phyloP scores from a whole-genome alignment of 2,888 invertebrate species.

The Epinotia ramella region DNA sequence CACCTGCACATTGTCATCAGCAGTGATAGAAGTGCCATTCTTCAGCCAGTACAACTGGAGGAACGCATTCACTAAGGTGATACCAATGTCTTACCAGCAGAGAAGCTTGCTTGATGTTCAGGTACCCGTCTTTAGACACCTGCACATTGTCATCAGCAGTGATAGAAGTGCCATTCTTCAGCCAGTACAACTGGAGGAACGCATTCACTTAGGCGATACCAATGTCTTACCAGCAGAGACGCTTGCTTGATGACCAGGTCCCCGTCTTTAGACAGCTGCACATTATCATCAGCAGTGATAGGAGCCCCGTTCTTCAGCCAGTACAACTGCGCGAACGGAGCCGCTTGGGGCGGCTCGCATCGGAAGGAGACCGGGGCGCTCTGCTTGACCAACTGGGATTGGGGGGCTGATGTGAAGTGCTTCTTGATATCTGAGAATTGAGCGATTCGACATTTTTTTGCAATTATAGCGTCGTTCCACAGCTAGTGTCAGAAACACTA shows the following conservation, averaged over 20 bases:
- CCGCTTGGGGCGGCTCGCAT: slow-evolving; percentile 95
- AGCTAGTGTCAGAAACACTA: no score
- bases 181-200: slow-evolving; percentile 88
- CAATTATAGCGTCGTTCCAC: no score
- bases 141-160: slow-evolving; percentile 88
- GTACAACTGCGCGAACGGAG: slow-evolving; percentile 93
- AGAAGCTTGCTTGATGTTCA: slow-evolving; percentile 94
- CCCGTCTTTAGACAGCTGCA: slow-evolving; percentile 93
- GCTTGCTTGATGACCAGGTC: slow-evolving; percentile 94
- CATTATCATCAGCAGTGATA: slow-evolving; percentile 86
- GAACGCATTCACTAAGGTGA: no score
- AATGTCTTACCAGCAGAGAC: slow-evolving; percentile 85
- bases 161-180: slow-evolving; percentile 91
- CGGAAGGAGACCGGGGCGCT: slow-evolving; percentile 94
- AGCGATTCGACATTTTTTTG: not conserved
- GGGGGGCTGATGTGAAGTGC: slow-evolving; percentile 95
- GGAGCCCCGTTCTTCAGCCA: slow-evolving; percentile 94
- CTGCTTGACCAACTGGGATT: slow-evolving; percentile 92
- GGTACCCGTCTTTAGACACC: slow-evolving; percentile 91
- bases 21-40: no score
- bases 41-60: no score
- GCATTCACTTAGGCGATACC: not conserved
- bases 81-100: slow-evolving; percentile 86
- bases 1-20: no score
- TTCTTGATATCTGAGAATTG: slow-evolving; percentile 92